Conservation (phyloP, 1,140 invertebrate species). For the Plodia interpunctella region DNA sequence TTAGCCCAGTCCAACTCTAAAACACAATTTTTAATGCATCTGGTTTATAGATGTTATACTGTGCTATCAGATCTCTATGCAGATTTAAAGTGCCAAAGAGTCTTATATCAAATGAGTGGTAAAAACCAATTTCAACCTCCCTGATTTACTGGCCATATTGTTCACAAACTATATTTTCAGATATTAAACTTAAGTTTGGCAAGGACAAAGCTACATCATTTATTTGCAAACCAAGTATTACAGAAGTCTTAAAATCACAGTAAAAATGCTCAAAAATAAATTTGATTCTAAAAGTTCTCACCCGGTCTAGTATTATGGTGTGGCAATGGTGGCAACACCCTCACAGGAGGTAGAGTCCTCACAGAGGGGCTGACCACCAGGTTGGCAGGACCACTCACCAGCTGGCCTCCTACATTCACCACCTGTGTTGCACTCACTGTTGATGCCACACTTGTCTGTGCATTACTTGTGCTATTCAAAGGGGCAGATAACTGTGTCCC, state of each 20-base stretch:
- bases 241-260: slow-evolving; percentile 7
- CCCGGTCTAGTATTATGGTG: slow-evolving; percentile 62
- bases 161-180: too few relatives aligned
- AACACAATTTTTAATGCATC: too few relatives aligned
- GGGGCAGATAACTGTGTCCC: slow-evolving; percentile 60
- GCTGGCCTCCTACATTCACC: slow-evolving; percentile 56
- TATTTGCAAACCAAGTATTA: too few relatives aligned
- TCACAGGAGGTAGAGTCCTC: slow-evolving; percentile 54
- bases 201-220: too few relatives aligned
- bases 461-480: slow-evolving; percentile 39
- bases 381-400: slow-evolving; percentile 49
- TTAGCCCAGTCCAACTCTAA: too few relatives aligned
- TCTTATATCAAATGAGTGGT: too few relatives aligned
- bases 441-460: slow-evolving; percentile 46
- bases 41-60: too few relatives aligned
- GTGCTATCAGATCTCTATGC: too few relatives aligned
- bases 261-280: slow-evolving; percentile 12
- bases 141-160: too few relatives aligned
- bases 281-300: slow-evolving; percentile 23
- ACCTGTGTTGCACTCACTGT: slow-evolving; percentile 52
- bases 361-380: slow-evolving; percentile 60
- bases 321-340: slow-evolving; percentile 54
- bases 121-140: too few relatives aligned
- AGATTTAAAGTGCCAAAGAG: too few relatives aligned
- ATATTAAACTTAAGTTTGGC: too few relatives aligned